Evolutionary conservation across 2,888 invertebrate species (phyloP).

Genomic region (Hypolimnas misippus): DNA sequence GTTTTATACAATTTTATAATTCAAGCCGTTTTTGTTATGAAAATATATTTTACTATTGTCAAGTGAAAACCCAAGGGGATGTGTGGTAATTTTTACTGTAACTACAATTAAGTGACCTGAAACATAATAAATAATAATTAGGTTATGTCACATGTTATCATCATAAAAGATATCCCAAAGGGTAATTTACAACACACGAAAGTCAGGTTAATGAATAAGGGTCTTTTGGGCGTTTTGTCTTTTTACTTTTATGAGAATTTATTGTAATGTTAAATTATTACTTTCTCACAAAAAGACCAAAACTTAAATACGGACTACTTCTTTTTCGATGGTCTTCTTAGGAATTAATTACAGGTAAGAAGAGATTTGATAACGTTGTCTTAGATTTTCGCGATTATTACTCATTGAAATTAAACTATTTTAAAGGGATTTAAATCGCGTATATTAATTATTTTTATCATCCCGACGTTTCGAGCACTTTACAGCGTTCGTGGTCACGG

Average conservation of each 20-base stretch:
- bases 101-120: constrained; percentile 16
- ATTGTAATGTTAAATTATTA: no score
- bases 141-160: constrained; percentile 30
- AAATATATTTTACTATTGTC: background rate
- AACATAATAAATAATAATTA: constrained; percentile 29
- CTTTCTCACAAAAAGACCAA: no score
- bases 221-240: constrained; percentile 19
- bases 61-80: background rate
- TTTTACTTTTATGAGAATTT: constrained; percentile 16
- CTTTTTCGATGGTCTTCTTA: no score
- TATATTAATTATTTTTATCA: no score
- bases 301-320: no score
- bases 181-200: constrained; percentile 33
- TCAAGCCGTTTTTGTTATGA: background rate
- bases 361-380: no score
- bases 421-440: no score
- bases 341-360: no score
- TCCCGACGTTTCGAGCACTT: no score
- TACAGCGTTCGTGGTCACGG: no score
- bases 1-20: background rate
- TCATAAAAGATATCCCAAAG: constrained; percentile 26
- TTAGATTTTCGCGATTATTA: no score
- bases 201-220: constrained; percentile 34
- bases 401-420: no score
- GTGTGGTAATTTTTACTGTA: constrained; percentile 17